These are phyloP conservation scores for Phyllopteryx taeniolatus DNA, from an alignment of 2,113 vertebrate species.

Conservation along the genomic window DNA sequence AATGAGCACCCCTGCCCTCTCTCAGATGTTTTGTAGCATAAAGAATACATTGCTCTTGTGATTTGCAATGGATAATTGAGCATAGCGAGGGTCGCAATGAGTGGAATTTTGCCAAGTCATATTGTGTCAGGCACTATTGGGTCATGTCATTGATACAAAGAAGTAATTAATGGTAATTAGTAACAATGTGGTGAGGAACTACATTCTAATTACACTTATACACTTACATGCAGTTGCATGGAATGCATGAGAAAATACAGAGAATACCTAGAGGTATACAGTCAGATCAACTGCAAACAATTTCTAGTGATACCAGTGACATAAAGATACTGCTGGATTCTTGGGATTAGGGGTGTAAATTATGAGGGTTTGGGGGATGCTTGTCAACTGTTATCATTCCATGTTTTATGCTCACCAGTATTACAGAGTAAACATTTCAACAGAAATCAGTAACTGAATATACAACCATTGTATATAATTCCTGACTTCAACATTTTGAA, in stretches of 20 bases:
- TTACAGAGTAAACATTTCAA: too few species aligned
- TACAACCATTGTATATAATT: not conserved
- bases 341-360: not conserved
- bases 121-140: constrained; percentile 34
- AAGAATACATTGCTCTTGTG: constrained; percentile 68
- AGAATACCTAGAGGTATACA: not conserved
- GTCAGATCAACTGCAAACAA: not conserved
- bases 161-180: not conserved
- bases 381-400: not conserved
- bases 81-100: constrained; percentile 63
- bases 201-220: not conserved
- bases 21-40: constrained; percentile 58
- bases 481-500: not conserved
- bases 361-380: not conserved
- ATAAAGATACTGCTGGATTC: not conserved
- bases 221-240: not conserved
- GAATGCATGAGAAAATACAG: not conserved
- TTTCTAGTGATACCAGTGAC: not conserved
- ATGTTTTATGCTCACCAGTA: too few species aligned
- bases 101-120: constrained; percentile 73
- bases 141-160: constrained; percentile 11
- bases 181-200: not conserved
- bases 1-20: constrained; percentile 32
- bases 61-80: constrained; percentile 72
- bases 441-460: too few species aligned